A percentile compares a stretch with the other conserved stretches of the same genome.
Evolutionary conservation across 2,113 vertebrate genomes (phyloP).

Genomic region (Oenanthe oenanthe): DNA sequence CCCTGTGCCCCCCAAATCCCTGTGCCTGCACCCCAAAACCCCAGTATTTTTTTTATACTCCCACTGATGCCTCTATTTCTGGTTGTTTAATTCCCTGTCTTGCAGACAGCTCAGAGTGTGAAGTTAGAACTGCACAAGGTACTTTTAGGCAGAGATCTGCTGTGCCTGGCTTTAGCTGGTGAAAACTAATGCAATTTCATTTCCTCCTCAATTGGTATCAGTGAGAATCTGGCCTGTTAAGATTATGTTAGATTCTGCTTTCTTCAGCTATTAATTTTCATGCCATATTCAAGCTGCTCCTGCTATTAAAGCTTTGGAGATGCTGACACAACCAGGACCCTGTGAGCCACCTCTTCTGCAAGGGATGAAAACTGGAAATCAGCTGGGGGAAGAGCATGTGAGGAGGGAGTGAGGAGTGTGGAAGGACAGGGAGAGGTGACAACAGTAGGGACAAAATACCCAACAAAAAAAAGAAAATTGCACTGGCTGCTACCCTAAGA

Average conservation of each 20-base stretch:
- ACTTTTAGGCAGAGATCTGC: background rate
- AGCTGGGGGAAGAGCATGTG: background rate
- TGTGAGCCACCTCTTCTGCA: background rate
- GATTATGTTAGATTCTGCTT: background rate
- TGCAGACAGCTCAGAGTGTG: conserved; percentile 6
- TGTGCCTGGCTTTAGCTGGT: background rate
- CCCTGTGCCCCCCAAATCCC: too few species aligned
- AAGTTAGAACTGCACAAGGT: conserved; percentile 15
- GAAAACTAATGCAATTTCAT: background rate
- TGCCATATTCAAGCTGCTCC: background rate
- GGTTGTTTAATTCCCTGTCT: conserved; percentile 34
- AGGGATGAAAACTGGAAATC: background rate
- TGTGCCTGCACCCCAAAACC: too few species aligned
- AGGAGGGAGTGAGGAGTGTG: background rate
- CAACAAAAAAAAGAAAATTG: background rate
- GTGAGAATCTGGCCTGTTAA: background rate
- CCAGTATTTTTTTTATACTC: background rate
- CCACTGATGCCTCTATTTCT: conserved; percentile 56
- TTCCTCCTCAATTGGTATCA: background rate
- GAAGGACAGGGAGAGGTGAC: background rate
- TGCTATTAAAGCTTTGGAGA: conserved; percentile 6
- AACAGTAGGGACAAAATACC: background rate
- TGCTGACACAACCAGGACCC: background rate
- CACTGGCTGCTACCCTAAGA: background rate
- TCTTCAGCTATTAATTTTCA: conserved; percentile 4